Conservation (phyloP, 2,888 invertebrate genomes). For the Caradrina kadenii region DNA sequence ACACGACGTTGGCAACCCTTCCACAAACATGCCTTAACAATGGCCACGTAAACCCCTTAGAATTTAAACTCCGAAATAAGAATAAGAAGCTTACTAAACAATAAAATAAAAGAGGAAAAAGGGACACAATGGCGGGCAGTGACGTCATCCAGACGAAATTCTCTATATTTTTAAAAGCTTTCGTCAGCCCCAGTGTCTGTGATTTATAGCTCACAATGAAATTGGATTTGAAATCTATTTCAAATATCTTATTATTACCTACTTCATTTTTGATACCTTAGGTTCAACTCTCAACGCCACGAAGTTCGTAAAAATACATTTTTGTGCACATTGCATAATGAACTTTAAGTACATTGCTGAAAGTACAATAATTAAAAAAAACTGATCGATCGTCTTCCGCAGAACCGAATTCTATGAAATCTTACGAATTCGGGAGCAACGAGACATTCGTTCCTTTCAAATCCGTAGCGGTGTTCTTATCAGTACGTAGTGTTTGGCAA, state of each 20-base stretch:
- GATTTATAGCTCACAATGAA: slow-evolving; percentile 21
- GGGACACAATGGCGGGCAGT: slow-evolving; percentile 23
- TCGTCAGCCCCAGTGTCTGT: background rate
- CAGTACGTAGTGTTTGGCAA: too few species aligned
- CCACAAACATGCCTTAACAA: slow-evolving; percentile 20
- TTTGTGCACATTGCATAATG: background rate
- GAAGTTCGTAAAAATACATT: background rate
- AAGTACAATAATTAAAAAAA: background rate
- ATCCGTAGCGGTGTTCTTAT: background rate
- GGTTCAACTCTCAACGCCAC: too few species aligned
- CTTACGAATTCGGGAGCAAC: background rate
- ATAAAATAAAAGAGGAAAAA: slow-evolving; percentile 18
- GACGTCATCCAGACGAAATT: slow-evolving; percentile 15
- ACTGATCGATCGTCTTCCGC: background rate
- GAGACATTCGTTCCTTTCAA: too few species aligned
- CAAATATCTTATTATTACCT: slow-evolving; percentile 1
- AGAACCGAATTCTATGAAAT: too few species aligned
- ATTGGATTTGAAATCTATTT: slow-evolving; percentile 20
- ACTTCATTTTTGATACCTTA: background rate
- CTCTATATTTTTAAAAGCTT: slow-evolving; percentile 9
- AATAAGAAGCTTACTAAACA: slow-evolving; percentile 16
- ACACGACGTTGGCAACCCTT: background rate
- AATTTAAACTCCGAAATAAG: slow-evolving; percentile 21
- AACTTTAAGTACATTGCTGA: background rate
- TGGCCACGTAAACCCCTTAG: slow-evolving; percentile 7